Conservation (phyloP, 1,140 invertebrate genomes). For the Teleogryllus occipitalis region DNA sequence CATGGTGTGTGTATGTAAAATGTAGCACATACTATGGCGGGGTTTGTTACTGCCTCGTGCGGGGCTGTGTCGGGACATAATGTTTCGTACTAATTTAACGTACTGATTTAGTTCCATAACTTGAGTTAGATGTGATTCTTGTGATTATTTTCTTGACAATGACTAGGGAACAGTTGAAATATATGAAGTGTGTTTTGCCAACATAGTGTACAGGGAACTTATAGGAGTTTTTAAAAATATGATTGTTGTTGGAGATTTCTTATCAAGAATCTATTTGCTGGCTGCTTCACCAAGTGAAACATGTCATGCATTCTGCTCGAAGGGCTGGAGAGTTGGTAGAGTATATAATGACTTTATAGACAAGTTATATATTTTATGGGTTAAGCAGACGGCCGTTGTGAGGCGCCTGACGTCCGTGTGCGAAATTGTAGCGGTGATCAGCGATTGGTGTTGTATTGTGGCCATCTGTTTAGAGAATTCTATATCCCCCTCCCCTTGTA, state of each 20-base stretch:
- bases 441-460: slow-evolving; percentile 16
- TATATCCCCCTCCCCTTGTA: slow-evolving; percentile 20
- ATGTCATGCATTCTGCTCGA: neutral
- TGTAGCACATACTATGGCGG: neutral
- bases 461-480: slow-evolving; percentile 14
- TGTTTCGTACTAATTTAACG: neutral
- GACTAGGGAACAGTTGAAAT: slow-evolving; percentile 8
- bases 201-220: slow-evolving; percentile 12
- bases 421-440: slow-evolving; percentile 1
- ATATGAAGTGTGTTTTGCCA: neutral
- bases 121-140: neutral
- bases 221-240: slow-evolving; percentile 2
- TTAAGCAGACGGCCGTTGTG: slow-evolving; percentile 4
- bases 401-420: neutral
- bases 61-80: neutral
- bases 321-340: slow-evolving; percentile 6
- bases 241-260: slow-evolving; percentile 15
- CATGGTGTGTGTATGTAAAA: neutral
- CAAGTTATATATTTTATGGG: slow-evolving; percentile 15
- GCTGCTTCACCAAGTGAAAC: slow-evolving; percentile 10
- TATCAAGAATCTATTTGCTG: slow-evolving; percentile 8
- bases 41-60: neutral
- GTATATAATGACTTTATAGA: slow-evolving; percentile 9
- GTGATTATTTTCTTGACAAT: slow-evolving; percentile 5
- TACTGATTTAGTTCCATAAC: neutral